Evolutionary conservation across 1,140 invertebrate genomes (phyloP).

Genomic region (Formica exsecta): DNA sequence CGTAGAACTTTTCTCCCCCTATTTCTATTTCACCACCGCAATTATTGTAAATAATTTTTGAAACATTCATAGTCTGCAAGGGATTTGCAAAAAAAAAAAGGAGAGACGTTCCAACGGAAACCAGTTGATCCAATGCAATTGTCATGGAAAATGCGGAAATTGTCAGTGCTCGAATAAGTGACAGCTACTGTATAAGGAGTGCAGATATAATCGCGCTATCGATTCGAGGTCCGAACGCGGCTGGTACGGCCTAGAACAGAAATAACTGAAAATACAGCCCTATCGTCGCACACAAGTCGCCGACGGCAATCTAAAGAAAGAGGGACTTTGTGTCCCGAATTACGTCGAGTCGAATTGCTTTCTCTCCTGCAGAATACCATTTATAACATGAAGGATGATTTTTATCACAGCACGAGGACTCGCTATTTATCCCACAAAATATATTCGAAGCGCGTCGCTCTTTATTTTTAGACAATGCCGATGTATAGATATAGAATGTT

Average conservation of each 20-base stretch:
- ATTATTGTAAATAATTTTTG: not conserved
- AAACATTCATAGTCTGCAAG: not conserved
- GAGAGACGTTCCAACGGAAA: not conserved
- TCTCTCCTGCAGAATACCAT: not conserved
- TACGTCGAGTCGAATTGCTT: conserved; percentile 5
- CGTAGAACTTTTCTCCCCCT: not conserved
- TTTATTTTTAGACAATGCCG: conserved; percentile 19
- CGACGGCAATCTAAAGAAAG: not conserved
- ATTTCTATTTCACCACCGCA: not conserved
- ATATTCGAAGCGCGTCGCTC: not conserved
- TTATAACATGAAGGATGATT: conserved; percentile 7
- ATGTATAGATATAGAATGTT: not conserved
- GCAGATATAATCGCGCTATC: conserved; percentile 70
- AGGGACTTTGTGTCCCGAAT: conserved; percentile 22
- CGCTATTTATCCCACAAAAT: conserved; percentile 6
- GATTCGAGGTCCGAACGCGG: conserved; percentile 70
- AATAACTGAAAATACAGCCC: conserved; percentile 75
- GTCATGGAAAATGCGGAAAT: conserved; percentile 42
- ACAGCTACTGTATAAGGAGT: conserved; percentile 44
- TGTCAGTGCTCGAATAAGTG: conserved; percentile 31
- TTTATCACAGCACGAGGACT: not conserved
- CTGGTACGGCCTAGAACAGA: conserved; percentile 78
- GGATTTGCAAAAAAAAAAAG: not conserved
- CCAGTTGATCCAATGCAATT: conserved; percentile 17
- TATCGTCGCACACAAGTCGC: conserved; percentile 17